These are phyloP conservation scores for Ceratitis capitata DNA, from an alignment of 1,140 invertebrate species.

Conservation along the genomic window DNA sequence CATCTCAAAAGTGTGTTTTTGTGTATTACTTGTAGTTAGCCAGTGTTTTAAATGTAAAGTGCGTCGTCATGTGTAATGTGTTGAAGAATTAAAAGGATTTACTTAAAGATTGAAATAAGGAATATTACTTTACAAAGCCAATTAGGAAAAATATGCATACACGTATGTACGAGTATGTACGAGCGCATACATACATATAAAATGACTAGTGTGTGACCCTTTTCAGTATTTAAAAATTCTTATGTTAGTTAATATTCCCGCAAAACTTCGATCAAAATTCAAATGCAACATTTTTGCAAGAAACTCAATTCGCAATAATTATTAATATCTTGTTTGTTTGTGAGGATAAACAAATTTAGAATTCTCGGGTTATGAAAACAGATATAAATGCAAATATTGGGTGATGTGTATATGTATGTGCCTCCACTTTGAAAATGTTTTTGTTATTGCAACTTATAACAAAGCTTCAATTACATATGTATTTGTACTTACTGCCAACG, in stretches of 20 bases:
- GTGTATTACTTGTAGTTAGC: background rate
- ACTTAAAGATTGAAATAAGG: background rate
- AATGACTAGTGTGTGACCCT: too few relatives aligned
- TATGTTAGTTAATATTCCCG: too few relatives aligned
- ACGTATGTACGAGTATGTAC: too few relatives aligned
- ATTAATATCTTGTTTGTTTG: background rate
- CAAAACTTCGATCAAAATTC: too few relatives aligned
- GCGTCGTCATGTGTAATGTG: background rate
- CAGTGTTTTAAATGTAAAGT: background rate
- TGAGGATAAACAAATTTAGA: background rate
- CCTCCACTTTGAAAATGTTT: background rate
- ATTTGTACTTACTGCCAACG: too few relatives aligned
- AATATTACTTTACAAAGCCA: background rate
- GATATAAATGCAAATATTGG: background rate
- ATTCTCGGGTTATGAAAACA: background rate
- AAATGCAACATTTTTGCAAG: too few relatives aligned
- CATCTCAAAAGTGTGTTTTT: slow-evolving; percentile 1
- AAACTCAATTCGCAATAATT: background rate
- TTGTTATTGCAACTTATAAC: background rate
- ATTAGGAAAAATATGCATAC: too few relatives aligned
- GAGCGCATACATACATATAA: too few relatives aligned
- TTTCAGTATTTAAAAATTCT: too few relatives aligned
- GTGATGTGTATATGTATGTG: background rate
- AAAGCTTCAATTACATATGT: background rate
- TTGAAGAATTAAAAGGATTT: background rate